Percentiles rank a stretch among this genome's conserved stretches.
These are phyloP conservation scores for Teinopalpus imperialis DNA, from an alignment of 2,888 invertebrate genomes.

Conservation along the genomic window DNA sequence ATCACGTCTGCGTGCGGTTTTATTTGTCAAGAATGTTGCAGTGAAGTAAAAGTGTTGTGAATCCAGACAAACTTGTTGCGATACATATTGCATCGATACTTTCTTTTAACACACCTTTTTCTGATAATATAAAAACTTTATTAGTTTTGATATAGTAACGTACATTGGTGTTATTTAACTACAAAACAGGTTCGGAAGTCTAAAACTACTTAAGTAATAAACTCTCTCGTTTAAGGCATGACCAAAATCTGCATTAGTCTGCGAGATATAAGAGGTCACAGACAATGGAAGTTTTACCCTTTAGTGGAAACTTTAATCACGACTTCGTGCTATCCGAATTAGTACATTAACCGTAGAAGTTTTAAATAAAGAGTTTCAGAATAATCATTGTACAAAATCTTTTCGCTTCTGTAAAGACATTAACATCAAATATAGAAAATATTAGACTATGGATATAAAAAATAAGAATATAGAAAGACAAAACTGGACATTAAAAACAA, in stretches of 20 bases:
- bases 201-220: neutral
- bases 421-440: too few species aligned
- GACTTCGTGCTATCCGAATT: constrained; percentile 20
- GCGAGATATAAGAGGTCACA: constrained; percentile 2
- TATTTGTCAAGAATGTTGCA: constrained; percentile 13
- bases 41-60: constrained; percentile 20
- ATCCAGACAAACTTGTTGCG: constrained; percentile 17
- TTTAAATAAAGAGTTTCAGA: too few species aligned
- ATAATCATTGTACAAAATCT: too few species aligned
- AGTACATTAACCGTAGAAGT: constrained; percentile 10
- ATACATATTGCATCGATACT: constrained; percentile 2
- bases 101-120: constrained; percentile 11
- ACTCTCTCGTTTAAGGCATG: constrained; percentile 7
- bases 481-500: too few species aligned
- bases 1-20: constrained; percentile 12
- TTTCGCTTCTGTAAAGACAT: too few species aligned
- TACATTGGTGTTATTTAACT: too few species aligned
- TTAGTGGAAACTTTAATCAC: constrained; percentile 18
- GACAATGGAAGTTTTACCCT: constrained; percentile 19
- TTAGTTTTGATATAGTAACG: too few species aligned
- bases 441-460: too few species aligned
- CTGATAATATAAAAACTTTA: neutral
- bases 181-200: too few species aligned
- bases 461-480: too few species aligned
- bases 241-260: constrained; percentile 10